Evolutionary conservation across 2,797 vertebrate genomes (phyloP).

Genomic region (Gastrophryne carolinensis): DNA sequence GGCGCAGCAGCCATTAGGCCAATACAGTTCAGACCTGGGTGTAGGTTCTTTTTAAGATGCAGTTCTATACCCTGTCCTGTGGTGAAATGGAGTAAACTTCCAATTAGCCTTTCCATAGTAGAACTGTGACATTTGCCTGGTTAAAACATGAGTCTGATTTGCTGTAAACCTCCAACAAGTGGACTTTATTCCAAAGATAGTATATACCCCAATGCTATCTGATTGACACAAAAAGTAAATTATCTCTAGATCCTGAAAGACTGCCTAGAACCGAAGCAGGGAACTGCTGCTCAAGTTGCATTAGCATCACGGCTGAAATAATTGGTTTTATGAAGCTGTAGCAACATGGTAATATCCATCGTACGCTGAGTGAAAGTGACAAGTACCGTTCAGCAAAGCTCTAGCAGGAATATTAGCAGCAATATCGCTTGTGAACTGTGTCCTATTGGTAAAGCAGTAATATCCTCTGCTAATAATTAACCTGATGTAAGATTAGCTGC

Average conservation of each 20-base stretch:
- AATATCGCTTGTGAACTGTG: slow-evolving; percentile 10
- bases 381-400: slow-evolving; percentile 25
- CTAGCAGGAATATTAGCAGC: not conserved
- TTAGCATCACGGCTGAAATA: slow-evolving; percentile 37
- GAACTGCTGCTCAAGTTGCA: slow-evolving; percentile 15
- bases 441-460: not conserved
- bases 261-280: not conserved
- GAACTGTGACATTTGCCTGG: too few species aligned
- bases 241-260: not conserved
- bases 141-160: too few species aligned
- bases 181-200: not conserved
- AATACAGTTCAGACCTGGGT: too few species aligned
- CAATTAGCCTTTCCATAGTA: too few species aligned
- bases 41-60: too few species aligned
- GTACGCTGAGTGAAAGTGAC: slow-evolving; percentile 24
- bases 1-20: too few species aligned
- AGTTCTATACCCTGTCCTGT: too few species aligned
- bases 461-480: slow-evolving; percentile 7
- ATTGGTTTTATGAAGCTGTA: slow-evolving; percentile 40
- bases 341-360: slow-evolving; percentile 28
- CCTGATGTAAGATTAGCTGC: not conserved
- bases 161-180: too few species aligned
- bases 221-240: not conserved
- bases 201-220: not conserved
- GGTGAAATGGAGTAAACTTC: too few species aligned